Base-by-base conservation (phyloP, 1,140 invertebrate genomes). In the Goniozus legneri region DNA sequence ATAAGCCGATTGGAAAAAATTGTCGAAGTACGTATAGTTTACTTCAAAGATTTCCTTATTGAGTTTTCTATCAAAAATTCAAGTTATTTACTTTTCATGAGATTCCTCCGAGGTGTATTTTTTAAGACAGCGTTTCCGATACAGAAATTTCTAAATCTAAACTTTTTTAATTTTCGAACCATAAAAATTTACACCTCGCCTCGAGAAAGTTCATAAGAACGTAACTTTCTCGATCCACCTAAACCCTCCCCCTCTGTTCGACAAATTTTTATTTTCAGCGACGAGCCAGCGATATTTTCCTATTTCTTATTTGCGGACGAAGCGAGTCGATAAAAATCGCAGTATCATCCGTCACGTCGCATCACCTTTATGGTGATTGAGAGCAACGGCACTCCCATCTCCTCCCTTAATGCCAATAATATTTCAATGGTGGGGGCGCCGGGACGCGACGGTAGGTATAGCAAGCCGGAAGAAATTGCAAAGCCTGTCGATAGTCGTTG, bases 401-500 rank as follows among this genome's bases (percentile, higher is more conserved):
- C 10, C 10, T 27, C 10, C 24, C 24, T 10, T 10, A 4, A 27
- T 27, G 24, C 24, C 24, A 27, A 27, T 27, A 27, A 27, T 27
- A 27, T 27, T 27, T 27, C 24, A 27, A 27, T 27, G 10, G 24
- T n/a, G n/a, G 24, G 24, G 4, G 10, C 24, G 24, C 4, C 24
- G 24, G 24, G 24, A 6, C 4, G 10, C 24, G 24, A 27, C n/a
- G n/a, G n/a, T n/a, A n/a, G n/a, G n/a, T n/a, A n/a, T n/a, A 36
- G 15, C 20, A 13, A 30, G 10, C 10, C 8, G 30, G 21, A 39
- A 51, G 44, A 41, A 41, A 37, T 38, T 21, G 39, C 34, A 7
- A 32, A n/a, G 20, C 33, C 21, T 20, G 24, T 27, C 24, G 24
- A 27, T 27, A 27, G 24, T 10, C 24, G 10, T 27, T 27, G 24